A percentile compares a stretch with the other conserved stretches of the same genome.
Evolutionary conservation across 2,113 vertebrate species (phyloP).

Genomic region (Phodopus roborovskii): DNA sequence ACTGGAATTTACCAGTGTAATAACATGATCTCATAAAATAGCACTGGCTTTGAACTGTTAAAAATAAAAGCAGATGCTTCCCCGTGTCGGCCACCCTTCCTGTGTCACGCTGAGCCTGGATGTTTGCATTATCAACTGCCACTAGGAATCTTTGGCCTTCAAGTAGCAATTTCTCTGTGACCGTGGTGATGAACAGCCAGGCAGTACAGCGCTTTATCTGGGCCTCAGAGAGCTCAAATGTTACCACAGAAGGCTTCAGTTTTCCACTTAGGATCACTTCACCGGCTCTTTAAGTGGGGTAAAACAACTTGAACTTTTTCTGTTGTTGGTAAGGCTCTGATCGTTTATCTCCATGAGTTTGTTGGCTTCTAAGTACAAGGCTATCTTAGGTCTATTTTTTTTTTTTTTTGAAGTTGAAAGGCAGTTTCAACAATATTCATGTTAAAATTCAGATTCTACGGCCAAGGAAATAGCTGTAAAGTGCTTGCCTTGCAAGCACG

Average conservation of each 20-base stretch:
- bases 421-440: not conserved
- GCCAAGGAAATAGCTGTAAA: not conserved
- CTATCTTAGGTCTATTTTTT: conserved; percentile 20
- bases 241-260: conserved; percentile 72
- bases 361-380: conserved; percentile 31
- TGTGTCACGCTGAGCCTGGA: conserved; percentile 49
- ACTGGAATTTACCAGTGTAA: conserved; percentile 63
- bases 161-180: conserved; percentile 74
- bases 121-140: conserved; percentile 80
- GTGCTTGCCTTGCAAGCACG: not conserved
- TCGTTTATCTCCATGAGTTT: conserved; percentile 55
- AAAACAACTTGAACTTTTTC: conserved; percentile 63
- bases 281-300: conserved; percentile 52
- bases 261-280: conserved; percentile 71
- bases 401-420: conserved; percentile 48
- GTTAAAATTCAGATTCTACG: conserved; percentile 10
- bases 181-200: conserved; percentile 76
- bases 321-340: conserved; percentile 68
- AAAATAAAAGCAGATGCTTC: conserved; percentile 86
- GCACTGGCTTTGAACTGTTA: conserved; percentile 77
- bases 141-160: conserved; percentile 75
- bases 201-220: conserved; percentile 62
- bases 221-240: conserved; percentile 69
- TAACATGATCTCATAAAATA: conserved; percentile 31
- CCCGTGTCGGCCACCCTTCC: conserved; percentile 62